These are phyloP conservation scores for Sinelater perroti DNA, from an alignment of 2,888 invertebrate genomes.

Conservation along the genomic window DNA sequence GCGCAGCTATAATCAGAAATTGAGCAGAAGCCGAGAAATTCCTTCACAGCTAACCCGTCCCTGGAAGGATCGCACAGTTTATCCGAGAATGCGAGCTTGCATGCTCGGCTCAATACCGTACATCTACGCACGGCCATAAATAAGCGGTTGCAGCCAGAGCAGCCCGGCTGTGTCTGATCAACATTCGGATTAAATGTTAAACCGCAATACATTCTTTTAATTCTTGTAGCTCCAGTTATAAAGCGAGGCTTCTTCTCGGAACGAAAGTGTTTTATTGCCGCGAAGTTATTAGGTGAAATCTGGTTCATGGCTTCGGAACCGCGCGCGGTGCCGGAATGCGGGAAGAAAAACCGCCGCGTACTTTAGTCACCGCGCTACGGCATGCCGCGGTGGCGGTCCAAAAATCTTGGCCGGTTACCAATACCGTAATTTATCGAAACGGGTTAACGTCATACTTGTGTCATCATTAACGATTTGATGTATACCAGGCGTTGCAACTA, in stretches of 20 bases:
- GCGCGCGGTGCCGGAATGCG: slow-evolving; percentile 1
- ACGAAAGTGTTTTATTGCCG: slow-evolving; percentile 38
- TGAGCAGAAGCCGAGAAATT: too few relatives aligned
- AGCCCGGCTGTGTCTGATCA: slow-evolving; percentile 53
- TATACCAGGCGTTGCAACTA: too few relatives aligned
- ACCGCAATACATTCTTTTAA: slow-evolving; percentile 56
- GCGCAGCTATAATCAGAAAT: too few relatives aligned
- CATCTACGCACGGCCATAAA: slow-evolving; percentile 51
- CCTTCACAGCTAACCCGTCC: neutral
- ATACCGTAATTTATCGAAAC: too few relatives aligned
- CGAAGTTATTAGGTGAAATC: slow-evolving; percentile 33
- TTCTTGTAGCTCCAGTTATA: slow-evolving; percentile 52
- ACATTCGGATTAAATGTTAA: slow-evolving; percentile 57
- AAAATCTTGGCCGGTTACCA: too few relatives aligned
- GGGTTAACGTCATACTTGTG: too few relatives aligned
- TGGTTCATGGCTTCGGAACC: slow-evolving; percentile 23
- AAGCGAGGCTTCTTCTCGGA: slow-evolving; percentile 48
- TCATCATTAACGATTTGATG: too few relatives aligned
- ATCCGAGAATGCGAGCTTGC: slow-evolving; percentile 53
- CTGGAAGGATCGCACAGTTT: slow-evolving; percentile 29
- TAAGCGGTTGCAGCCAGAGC: slow-evolving; percentile 46
- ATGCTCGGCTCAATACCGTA: slow-evolving; percentile 51
- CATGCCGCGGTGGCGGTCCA: too few relatives aligned
- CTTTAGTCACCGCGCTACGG: neutral
- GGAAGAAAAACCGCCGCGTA: neutral